phyloP scores from a whole-genome alignment of 2,797 vertebrate species.

The Propithecus deckenii region DNA sequence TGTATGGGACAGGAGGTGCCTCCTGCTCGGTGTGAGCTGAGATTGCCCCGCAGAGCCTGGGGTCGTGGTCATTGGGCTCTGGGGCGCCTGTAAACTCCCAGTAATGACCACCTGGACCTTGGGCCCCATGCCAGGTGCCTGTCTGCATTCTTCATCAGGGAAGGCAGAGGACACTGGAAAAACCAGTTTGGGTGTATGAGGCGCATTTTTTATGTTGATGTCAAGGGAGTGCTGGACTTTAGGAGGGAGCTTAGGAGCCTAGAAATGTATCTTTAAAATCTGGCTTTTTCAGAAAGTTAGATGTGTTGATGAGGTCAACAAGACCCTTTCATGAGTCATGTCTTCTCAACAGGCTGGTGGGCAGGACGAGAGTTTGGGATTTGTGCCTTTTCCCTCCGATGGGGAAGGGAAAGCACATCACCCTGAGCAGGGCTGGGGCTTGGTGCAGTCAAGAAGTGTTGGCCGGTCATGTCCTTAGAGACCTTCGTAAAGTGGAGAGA shows the following conservation, averaged over 20 bases:
- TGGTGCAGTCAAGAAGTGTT: fast-evolving
- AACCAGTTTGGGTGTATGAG: slow-evolving; percentile 63
- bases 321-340: not conserved
- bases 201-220: slow-evolving; percentile 12
- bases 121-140: slow-evolving; percentile 41
- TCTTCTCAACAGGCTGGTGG: not conserved
- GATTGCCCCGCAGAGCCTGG: slow-evolving; percentile 24
- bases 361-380: not conserved
- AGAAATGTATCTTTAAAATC: not conserved
- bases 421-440: not conserved
- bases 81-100: slow-evolving; percentile 47
- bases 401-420: fast-evolving
- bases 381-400: not conserved
- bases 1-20: not conserved
- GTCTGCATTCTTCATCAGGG: slow-evolving; percentile 68
- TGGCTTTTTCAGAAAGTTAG: not conserved
- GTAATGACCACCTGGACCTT: slow-evolving; percentile 41
- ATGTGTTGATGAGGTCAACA: not conserved
- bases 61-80: not conserved
- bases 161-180: slow-evolving; percentile 72
- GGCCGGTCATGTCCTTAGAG: fast-evolving
- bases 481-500: not conserved
- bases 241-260: not conserved
- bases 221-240: not conserved
- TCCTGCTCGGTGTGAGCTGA: slow-evolving; percentile 20